Percentiles rank a stretch among this genome's conserved stretches.
phyloP scores from a whole-genome alignment of 2,113 vertebrate genomes.

The Sylvietta virens region DNA sequence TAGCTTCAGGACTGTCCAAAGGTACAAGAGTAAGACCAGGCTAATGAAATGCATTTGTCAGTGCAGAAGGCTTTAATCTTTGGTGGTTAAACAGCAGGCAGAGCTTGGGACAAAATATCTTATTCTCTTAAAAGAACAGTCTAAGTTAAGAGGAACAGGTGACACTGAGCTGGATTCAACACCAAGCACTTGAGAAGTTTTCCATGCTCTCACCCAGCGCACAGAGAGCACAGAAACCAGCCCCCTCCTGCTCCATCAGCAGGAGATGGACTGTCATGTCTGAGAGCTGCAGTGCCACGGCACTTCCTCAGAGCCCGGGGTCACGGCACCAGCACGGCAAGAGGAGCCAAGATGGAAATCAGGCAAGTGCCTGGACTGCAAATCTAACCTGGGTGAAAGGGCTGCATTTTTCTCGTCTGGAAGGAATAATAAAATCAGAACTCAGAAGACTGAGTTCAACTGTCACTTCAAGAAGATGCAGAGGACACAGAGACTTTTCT shows the following conservation, averaged over 20 bases:
- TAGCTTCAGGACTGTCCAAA: background rate
- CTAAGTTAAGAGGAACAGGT: background rate
- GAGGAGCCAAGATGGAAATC: background rate
- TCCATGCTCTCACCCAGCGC: background rate
- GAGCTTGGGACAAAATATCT: background rate
- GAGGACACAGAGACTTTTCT: background rate
- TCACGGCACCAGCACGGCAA: background rate
- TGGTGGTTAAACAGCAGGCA: background rate
- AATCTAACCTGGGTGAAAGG: background rate
- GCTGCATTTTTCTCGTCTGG: background rate
- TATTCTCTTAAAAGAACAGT: background rate
- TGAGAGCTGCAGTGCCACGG: rapidly evolving
- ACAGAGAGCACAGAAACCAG: background rate
- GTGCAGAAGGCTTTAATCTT: background rate
- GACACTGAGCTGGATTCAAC: background rate
- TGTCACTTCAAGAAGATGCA: background rate
- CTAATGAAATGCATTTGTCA: background rate
- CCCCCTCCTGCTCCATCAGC: background rate
- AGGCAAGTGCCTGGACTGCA: background rate
- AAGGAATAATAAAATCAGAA: background rate
- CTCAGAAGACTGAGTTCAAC: background rate
- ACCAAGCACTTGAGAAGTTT: background rate
- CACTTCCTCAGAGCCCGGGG: background rate
- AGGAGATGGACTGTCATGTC: background rate
- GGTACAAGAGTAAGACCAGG: background rate